Evolutionary conservation across 35 echinoderm and acorn worm species (phyloP), one percentile per base, ranked within the genome.

Genomic region (Lytechinus variegatus): DNA sequence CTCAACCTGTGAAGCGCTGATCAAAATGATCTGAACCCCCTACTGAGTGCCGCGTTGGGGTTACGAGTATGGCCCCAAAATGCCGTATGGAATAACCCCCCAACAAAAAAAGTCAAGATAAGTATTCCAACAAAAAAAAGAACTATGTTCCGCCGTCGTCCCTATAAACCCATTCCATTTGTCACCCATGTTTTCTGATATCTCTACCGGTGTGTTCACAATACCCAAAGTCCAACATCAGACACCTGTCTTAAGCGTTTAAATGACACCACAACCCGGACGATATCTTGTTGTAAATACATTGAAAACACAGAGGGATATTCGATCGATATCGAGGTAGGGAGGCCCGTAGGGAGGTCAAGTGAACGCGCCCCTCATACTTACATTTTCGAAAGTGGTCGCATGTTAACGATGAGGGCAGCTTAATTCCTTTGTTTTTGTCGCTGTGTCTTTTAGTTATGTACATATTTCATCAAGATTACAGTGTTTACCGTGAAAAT

Each of bases 381-480:
- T 79, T 24, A 79, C 66, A 79, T 79, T 79, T 79, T 79, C 66
- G 66, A 16, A 16, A 79, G 66, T 79, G 66, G 66, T 79, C 66
- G 8, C 66, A 79, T 79, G 66, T 24, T 79, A 79, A 79, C 66
- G 66, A 79, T 24, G 66, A 79, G 88, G 88, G 88, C 88, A 90
- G 52, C 29, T 90, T 90, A 90, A 90, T 90, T 28, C 88, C 88
- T 52, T 52, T 90, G 88, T 90, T 90, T 90, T 90, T 90, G 88
- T 54, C 88, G 28, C 33, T 21, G 88, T 90, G 8, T 90, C 88
- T 90, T 90, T 10, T 19, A 12, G 88, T 52, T 90, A 90, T 90
- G 88, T 90, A 90, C 88, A 54, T 90, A 90, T 90, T 90, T 33
- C 28, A 90, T 90, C 88, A 90, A 21, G 88, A 90, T 90, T 90